A percentile compares a stretch with the other conserved stretches of the same genome.
Conservation (phyloP, 2,888 invertebrate genomes). For the Drosophila borealis region DNA sequence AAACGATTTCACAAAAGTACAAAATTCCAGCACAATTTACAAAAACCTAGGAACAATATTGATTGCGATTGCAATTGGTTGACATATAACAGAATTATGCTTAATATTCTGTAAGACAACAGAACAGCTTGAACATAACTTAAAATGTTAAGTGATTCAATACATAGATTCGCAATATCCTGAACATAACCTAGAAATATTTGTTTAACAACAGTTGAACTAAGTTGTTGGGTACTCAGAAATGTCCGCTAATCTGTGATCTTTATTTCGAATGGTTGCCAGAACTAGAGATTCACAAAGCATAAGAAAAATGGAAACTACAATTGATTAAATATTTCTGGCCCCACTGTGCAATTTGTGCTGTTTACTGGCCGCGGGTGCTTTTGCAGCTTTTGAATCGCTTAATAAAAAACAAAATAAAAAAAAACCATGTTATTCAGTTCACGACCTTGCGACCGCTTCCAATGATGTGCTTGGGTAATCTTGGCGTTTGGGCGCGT, state of each 20-base stretch:
- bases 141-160: no score
- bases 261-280: neutral
- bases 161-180: neutral
- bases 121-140: no score
- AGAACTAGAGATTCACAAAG: neutral
- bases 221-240: neutral
- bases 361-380: slow-evolving; percentile 60
- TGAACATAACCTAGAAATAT: neutral
- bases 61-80: no score
- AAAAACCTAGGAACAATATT: neutral
- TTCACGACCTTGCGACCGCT: slow-evolving; percentile 56
- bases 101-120: no score
- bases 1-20: neutral
- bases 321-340: neutral
- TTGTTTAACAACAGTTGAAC: neutral
- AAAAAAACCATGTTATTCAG: slow-evolving; percentile 46
- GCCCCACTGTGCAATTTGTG: slow-evolving; percentile 39
- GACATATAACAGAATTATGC: no score
- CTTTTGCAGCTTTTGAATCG: slow-evolving; percentile 55
- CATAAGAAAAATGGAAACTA: no score
- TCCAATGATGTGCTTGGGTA: slow-evolving; percentile 41
- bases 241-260: no score
- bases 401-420: slow-evolving; percentile 49
- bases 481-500: slow-evolving; percentile 33
- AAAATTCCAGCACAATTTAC: neutral